These are phyloP conservation scores for Nomia melanderi DNA, from an alignment of 1,140 invertebrate species.

Conservation along the genomic window DNA sequence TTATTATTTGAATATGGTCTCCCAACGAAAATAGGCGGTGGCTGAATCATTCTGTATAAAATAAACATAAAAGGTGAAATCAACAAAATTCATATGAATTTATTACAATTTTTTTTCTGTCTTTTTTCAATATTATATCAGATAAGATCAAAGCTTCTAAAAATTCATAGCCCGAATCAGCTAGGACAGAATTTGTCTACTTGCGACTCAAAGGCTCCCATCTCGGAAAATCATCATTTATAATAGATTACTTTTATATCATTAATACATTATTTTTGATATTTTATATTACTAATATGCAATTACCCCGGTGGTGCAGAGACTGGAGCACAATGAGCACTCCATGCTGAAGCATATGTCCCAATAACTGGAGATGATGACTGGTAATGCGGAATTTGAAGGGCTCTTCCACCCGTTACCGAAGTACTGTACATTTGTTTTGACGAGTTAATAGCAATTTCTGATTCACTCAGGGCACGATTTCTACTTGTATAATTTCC, in stretches of 20 bases:
- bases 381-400: slow-evolving; percentile 77
- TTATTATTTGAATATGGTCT: slow-evolving; percentile 67
- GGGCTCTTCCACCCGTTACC: slow-evolving; percentile 73
- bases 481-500: slow-evolving; percentile 63
- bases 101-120: slow-evolving; percentile 8
- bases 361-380: slow-evolving; percentile 75
- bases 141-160: slow-evolving; percentile 79
- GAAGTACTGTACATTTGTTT: slow-evolving; percentile 77
- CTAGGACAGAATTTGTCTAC: slow-evolving; percentile 74
- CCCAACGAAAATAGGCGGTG: slow-evolving; percentile 69
- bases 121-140: slow-evolving; percentile 64
- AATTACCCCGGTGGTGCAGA: slow-evolving; percentile 69
- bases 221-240: slow-evolving; percentile 72
- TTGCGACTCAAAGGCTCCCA: slow-evolving; percentile 76
- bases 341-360: slow-evolving; percentile 72
- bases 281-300: too few relatives aligned
- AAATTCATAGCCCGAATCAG: slow-evolving; percentile 74
- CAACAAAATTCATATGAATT: not conserved
- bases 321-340: slow-evolving; percentile 70
- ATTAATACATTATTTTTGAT: too few relatives aligned
- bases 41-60: slow-evolving; percentile 71
- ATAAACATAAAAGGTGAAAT: slow-evolving; percentile 33
- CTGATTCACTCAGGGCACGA: slow-evolving; percentile 74
- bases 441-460: slow-evolving; percentile 71
- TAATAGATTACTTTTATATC: not conserved